Evolutionary conservation across 2,113 vertebrate genomes (phyloP).

Genomic region (Rhipidura dahli): DNA sequence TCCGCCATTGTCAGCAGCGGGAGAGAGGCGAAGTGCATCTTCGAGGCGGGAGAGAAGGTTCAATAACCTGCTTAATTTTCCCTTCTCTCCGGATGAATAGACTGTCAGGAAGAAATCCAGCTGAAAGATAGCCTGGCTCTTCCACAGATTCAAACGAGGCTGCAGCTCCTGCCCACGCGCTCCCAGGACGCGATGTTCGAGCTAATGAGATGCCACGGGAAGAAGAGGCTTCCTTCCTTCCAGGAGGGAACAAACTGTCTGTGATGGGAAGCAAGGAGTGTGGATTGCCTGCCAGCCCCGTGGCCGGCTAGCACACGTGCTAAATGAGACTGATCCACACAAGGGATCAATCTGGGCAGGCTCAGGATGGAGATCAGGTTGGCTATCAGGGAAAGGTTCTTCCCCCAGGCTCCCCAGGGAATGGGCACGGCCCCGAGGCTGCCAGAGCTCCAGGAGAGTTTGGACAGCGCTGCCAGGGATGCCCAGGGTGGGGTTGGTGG

Average conservation of each 20-base stretch:
- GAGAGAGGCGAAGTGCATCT: background rate
- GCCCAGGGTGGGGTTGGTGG: background rate
- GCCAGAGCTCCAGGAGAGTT: background rate
- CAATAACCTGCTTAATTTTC: constrained; percentile 9
- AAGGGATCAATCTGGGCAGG: background rate
- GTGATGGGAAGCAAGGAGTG: background rate
- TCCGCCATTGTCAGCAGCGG: background rate
- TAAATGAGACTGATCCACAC: rapidly evolving
- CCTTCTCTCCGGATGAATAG: background rate
- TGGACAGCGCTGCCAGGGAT: background rate
- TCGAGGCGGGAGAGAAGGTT: background rate
- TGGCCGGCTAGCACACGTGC: background rate
- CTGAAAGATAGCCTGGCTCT: background rate
- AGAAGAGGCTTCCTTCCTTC: background rate
- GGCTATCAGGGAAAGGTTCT: background rate
- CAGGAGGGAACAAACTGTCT: background rate
- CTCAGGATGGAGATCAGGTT: rapidly evolving
- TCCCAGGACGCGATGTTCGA: background rate
- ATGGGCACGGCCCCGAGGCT: rapidly evolving
- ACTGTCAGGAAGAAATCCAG: background rate
- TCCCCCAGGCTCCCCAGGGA: background rate
- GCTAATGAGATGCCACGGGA: background rate
- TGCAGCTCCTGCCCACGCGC: background rate
- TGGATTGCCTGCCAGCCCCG: background rate
- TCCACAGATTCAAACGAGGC: background rate